Evolutionary conservation across 2,113 vertebrate species (phyloP), one percentile per base, ranked within the genome.

Genomic region (Xenopus laevis): DNA sequence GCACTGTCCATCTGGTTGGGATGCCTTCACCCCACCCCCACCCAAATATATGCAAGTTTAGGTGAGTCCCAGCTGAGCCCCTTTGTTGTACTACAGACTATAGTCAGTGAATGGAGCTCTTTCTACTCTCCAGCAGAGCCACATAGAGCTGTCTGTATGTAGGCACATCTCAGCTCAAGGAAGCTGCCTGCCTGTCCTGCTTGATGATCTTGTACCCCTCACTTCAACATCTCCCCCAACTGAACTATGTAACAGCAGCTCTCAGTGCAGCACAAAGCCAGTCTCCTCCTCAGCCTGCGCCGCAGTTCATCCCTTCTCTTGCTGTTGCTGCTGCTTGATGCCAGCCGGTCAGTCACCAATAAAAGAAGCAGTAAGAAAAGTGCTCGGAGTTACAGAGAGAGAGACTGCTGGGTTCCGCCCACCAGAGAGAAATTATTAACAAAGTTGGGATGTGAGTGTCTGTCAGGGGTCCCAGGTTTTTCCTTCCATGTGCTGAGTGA

Each of bases 11-110:
- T 69, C 46, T 67, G 53, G 23, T 52, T 27, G 65, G 18, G 33
- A 67, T 15, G 70, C 5, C 69, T n/a, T 71, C 44, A 45, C 65
- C 57, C 65, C 58, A 10, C 46, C 65, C 72, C 72, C 72, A 47
- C 13, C 44, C 18, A 40, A 44, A 17, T 44, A 53, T 27, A 17
- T 40, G n/a, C 4, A 45, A 21, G 44, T 52, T 18, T 47, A 20
- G 63, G 71, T 59, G 71, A 74, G 15, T 67, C 72, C 46, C 62
- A 47, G 6, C 21, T 44, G 27, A 16, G 50, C 50, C 66, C 50
- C 30, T 13, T 40, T 17, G 16, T 40, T 65, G 61, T 9, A 2
- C 53, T 55, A 55, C 17, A 55, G 17, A n/a, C 47, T 50, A 50
- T 16, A 13, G 47, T 16, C 15, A 50, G 15, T 50, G 15, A 50